Evolutionary conservation across 2,888 invertebrate genomes (phyloP).

Genomic region (Campoletis raptor): DNA sequence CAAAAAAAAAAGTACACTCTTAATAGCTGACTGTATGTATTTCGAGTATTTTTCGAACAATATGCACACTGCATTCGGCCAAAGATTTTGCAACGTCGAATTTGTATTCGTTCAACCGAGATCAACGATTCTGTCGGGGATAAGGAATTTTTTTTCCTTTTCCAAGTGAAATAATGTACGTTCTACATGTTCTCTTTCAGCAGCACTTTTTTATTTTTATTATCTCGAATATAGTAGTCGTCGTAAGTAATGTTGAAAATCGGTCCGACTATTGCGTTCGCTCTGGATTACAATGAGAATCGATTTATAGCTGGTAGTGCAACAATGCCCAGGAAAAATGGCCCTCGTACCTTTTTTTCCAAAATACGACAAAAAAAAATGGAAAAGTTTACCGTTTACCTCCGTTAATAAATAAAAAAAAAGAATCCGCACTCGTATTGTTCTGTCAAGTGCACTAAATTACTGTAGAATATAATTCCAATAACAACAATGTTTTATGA

Average conservation of each 20-base stretch:
- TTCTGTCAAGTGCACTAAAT: neutral
- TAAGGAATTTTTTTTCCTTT: neutral
- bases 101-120: neutral
- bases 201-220: slow-evolving; percentile 4
- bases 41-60: neutral
- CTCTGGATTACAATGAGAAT: slow-evolving; percentile 30
- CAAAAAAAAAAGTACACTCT: neutral
- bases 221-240: slow-evolving; percentile 27
- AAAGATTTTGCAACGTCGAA: neutral
- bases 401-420: neutral
- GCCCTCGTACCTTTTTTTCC: neutral
- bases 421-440: neutral
- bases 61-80: neutral
- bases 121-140: neutral
- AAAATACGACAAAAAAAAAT: neutral
- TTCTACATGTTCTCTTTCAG: neutral
- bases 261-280: slow-evolving; percentile 37
- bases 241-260: slow-evolving; percentile 39
- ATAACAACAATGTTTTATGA: neutral
- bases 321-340: slow-evolving; percentile 8
- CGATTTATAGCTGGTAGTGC: slow-evolving; percentile 17
- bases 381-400: neutral
- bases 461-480: neutral
- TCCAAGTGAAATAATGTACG: neutral
- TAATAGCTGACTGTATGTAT: neutral